Conservation (phyloP, 2,113 vertebrate species). For the Scytalopus superciliaris region DNA sequence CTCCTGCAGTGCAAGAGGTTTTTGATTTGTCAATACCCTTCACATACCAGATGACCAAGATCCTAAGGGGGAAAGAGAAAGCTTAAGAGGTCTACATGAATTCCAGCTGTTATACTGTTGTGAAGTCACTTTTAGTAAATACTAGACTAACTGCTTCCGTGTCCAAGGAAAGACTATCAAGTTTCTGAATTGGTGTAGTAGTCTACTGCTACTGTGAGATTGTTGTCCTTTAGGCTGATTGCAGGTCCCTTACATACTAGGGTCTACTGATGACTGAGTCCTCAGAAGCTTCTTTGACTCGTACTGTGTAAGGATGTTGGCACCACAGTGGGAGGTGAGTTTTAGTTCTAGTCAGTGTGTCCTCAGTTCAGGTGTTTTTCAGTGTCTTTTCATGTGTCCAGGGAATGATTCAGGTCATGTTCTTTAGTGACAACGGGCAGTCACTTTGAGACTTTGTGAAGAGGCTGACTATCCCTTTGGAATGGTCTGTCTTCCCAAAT, state of each 20-base stretch:
- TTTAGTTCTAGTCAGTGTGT: neutral
- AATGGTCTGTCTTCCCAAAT: neutral
- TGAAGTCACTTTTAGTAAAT: neutral
- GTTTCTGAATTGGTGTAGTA: neutral
- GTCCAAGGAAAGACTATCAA: neutral
- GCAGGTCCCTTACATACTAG: neutral
- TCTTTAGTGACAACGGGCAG: neutral
- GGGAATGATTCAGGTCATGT: neutral
- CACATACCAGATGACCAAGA: neutral
- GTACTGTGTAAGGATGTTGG: neutral
- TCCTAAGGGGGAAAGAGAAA: neutral
- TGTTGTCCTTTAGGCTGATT: neutral
- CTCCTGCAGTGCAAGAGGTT: neutral
- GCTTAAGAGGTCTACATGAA: neutral
- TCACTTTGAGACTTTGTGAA: neutral
- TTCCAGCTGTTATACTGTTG: neutral
- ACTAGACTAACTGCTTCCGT: neutral
- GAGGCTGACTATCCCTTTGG: neutral
- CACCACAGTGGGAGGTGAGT: neutral
- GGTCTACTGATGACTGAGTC: neutral
- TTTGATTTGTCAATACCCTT: neutral
- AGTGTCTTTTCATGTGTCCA: neutral
- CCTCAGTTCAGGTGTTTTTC: neutral
- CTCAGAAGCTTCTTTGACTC: neutral
- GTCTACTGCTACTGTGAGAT: neutral